Evolutionary conservation across 2,888 invertebrate genomes (phyloP).

Genomic region (Napeogenes inachia): DNA sequence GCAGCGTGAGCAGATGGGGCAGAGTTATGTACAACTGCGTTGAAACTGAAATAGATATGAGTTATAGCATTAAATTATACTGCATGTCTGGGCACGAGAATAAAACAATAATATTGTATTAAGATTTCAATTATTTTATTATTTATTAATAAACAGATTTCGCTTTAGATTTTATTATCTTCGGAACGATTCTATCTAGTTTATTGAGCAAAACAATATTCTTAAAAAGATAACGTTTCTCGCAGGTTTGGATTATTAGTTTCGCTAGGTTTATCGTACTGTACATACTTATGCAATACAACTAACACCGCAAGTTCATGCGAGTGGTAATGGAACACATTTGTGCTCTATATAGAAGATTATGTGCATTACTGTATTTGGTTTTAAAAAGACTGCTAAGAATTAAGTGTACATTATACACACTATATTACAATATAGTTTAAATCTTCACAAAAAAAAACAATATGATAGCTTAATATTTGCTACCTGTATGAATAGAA

Average conservation of each 20-base stretch:
- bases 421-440: too few relatives aligned
- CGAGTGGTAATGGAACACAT: slow-evolving; percentile 48
- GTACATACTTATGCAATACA: slow-evolving; percentile 37
- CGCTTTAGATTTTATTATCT: slow-evolving; percentile 18
- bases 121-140: not conserved
- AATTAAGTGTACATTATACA: not conserved
- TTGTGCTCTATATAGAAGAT: slow-evolving; percentile 33
- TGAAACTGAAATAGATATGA: slow-evolving; percentile 51
- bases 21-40: slow-evolving; percentile 68
- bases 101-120: not conserved
- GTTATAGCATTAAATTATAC: not conserved
- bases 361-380: slow-evolving; percentile 30
- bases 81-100: too few relatives aligned
- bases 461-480: too few relatives aligned
- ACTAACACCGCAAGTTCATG: slow-evolving; percentile 44
- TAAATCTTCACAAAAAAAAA: too few relatives aligned
- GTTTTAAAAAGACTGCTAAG: slow-evolving; percentile 13
- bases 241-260: slow-evolving; percentile 47
- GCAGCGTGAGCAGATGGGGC: slow-evolving; percentile 54
- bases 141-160: slow-evolving; percentile 5
- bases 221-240: slow-evolving; percentile 37
- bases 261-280: slow-evolving; percentile 47
- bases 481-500: too few relatives aligned
- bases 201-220: slow-evolving; percentile 62
- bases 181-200: slow-evolving; percentile 53